Percentiles rank a stretch among this genome's conserved stretches.
These are phyloP conservation scores for Puma concolor DNA, from an alignment of 2,113 vertebrate species.

Conservation along the genomic window DNA sequence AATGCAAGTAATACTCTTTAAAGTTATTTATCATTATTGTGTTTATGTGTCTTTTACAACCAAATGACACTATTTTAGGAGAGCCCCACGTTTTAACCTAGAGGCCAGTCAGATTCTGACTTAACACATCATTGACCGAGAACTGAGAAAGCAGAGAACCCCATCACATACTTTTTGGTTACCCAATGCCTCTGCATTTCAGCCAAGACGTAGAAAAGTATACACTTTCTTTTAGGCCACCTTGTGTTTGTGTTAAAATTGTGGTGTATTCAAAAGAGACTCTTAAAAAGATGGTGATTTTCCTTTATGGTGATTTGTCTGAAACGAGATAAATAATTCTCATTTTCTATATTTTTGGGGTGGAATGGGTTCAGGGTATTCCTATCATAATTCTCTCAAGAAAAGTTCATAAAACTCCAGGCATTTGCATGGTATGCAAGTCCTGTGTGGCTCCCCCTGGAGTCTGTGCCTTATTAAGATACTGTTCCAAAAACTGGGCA, in stretches of 20 bases:
- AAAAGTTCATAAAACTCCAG: neutral
- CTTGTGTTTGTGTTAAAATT: neutral
- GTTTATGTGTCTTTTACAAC: neutral
- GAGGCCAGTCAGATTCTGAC: neutral
- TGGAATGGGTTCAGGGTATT: neutral
- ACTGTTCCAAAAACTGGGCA: conserved; percentile 1
- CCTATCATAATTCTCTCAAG: neutral
- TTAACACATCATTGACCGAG: neutral
- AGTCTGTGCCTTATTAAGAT: neutral
- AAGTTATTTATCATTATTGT: conserved; percentile 28
- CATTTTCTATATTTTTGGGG: neutral
- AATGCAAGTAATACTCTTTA: neutral
- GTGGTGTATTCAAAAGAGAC: neutral
- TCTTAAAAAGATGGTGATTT: neutral
- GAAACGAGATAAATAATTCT: neutral
- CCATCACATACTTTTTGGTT: neutral
- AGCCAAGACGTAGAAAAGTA: neutral
- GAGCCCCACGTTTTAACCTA: neutral
- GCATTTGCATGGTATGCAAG: neutral
- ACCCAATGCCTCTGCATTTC: neutral
- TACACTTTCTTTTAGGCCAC: neutral
- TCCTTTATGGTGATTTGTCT: neutral
- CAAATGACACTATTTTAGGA: conserved; percentile 1
- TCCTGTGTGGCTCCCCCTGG: neutral
- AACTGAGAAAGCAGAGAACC: neutral